Conservation (phyloP, 2,888 invertebrate genomes). For the Melieria crassipennis region DNA sequence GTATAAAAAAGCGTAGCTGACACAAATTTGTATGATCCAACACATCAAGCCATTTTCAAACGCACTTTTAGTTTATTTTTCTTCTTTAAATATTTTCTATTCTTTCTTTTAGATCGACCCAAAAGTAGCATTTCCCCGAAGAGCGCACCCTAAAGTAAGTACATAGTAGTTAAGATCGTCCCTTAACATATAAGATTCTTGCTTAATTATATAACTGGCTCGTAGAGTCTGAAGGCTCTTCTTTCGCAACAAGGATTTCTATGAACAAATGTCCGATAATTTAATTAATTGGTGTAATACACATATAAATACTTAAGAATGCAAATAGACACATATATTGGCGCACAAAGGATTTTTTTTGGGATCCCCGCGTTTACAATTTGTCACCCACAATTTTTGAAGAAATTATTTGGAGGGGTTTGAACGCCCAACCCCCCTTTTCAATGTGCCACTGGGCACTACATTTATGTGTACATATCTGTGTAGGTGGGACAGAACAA, state of each 20-base stretch:
- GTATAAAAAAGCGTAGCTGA: too few relatives aligned
- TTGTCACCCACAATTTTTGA: too few relatives aligned
- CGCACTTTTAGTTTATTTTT: neutral
- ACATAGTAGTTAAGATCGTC: slow-evolving; percentile 26
- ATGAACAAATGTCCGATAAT: too few relatives aligned
- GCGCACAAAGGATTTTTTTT: slow-evolving; percentile 6
- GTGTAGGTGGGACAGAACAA: neutral
- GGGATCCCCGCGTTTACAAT: neutral
- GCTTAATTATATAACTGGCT: too few relatives aligned
- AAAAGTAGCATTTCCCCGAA: slow-evolving; percentile 99
- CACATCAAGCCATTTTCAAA: too few relatives aligned
- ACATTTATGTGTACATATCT: neutral
- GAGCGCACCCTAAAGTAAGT: slow-evolving; percentile 98
- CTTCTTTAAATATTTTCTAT: slow-evolving; percentile 18
- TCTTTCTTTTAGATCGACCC: slow-evolving; percentile 91
- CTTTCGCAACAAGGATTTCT: too few relatives aligned
- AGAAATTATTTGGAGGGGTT: too few relatives aligned
- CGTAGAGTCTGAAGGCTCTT: too few relatives aligned
- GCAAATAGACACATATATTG: slow-evolving; percentile 23
- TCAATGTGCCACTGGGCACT: slow-evolving; percentile 44
- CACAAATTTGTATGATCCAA: too few relatives aligned
- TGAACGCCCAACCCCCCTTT: too few relatives aligned
- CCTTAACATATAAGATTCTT: too few relatives aligned
- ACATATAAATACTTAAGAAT: slow-evolving; percentile 25
- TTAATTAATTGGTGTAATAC: too few relatives aligned